phyloP scores from a whole-genome alignment of 2,797 vertebrate genomes.

The Phylloscopus collybita region DNA sequence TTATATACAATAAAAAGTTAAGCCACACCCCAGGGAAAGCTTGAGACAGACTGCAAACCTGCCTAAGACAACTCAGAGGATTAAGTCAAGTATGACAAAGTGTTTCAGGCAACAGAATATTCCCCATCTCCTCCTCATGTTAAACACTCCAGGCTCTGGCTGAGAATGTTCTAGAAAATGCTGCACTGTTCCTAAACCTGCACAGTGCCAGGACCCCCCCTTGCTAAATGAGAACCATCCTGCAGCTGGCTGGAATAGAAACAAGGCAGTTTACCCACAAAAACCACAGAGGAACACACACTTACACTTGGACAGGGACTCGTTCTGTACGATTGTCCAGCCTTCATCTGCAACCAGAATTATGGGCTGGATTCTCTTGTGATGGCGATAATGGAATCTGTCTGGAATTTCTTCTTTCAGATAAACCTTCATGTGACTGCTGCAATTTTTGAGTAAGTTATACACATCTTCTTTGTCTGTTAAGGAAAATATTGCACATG shows the following conservation, averaged over 20 bases:
- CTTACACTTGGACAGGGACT: conserved; percentile 80
- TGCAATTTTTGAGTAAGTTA: conserved; percentile 80
- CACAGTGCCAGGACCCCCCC: background rate
- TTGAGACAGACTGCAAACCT: background rate
- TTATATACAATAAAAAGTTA: background rate
- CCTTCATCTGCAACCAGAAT: conserved; percentile 92
- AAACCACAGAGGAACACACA: background rate
- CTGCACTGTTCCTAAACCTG: background rate
- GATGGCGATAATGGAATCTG: conserved; percentile 88
- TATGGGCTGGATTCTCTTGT: conserved; percentile 86
- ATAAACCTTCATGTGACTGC: conserved; percentile 85
- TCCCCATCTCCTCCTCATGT: background rate
- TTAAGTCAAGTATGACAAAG: background rate
- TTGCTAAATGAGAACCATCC: background rate
- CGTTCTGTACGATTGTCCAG: conserved; percentile 88
- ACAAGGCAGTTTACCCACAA: background rate
- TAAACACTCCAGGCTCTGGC: background rate
- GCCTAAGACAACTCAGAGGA: background rate
- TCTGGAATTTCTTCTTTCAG: conserved; percentile 88
- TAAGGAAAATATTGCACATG: background rate
- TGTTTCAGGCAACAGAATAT: background rate
- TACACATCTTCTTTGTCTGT: conserved; percentile 81
- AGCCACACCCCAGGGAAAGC: background rate
- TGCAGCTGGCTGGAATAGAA: background rate
- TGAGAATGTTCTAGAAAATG: background rate